A percentile compares a stretch with the other conserved stretches of the same genome.
These are phyloP conservation scores for Proctacanthus coquilletti DNA, from an alignment of 1,140 invertebrate genomes.

Conservation along the genomic window DNA sequence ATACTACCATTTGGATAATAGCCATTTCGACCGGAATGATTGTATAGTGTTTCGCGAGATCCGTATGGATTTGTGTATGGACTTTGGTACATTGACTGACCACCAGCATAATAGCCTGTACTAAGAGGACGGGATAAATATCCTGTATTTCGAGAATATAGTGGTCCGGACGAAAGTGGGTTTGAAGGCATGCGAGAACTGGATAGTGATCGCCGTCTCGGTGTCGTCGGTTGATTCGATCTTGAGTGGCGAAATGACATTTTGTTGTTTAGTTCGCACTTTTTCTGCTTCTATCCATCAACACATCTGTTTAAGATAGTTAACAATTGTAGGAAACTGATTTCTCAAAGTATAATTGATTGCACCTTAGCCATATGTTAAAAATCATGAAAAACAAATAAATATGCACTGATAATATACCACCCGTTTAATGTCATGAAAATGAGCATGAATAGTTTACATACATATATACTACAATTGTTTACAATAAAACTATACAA, in stretches of 20 bases:
- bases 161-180: too few species aligned
- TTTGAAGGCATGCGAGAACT: constrained; percentile 16
- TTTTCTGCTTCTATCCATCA: neutral
- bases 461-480: too few species aligned
- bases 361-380: too few species aligned
- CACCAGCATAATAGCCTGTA: constrained; percentile 1
- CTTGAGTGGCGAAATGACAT: constrained; percentile 29
- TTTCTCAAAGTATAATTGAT: too few species aligned
- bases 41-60: constrained; percentile 25
- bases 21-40: constrained; percentile 7
- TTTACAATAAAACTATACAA: too few species aligned
- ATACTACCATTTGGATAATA: constrained; percentile 5
- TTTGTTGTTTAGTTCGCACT: constrained; percentile 3
- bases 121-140: neutral
- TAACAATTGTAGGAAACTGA: too few species aligned
- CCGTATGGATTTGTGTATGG: constrained; percentile 25
- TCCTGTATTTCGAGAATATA: too few species aligned
- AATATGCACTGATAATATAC: too few species aligned
- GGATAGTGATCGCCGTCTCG: constrained; percentile 23
- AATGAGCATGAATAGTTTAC: too few species aligned
- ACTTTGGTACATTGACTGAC: constrained; percentile 20
- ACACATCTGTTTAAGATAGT: too few species aligned
- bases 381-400: too few species aligned
- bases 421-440: too few species aligned
- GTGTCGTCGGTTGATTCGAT: constrained; percentile 14